Percentiles rank a stretch among this genome's conserved stretches.
Conservation (phyloP, 2,888 invertebrate genomes). For the Ceramica pisi region DNA sequence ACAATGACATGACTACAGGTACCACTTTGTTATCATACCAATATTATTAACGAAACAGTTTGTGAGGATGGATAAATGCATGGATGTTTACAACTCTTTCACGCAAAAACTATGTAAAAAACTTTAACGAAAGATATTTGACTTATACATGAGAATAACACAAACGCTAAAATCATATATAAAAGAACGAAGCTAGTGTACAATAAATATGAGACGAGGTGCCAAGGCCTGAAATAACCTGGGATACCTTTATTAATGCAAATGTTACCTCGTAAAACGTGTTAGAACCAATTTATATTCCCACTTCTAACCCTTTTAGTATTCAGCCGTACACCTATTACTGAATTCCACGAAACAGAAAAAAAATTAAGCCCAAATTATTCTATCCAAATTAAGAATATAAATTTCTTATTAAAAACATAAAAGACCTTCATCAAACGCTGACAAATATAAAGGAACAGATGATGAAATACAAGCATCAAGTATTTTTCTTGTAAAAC, state of each 20-base stretch:
- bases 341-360: background rate
- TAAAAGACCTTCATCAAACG: slow-evolving; percentile 22
- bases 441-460: slow-evolving; percentile 22
- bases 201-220: too few species aligned
- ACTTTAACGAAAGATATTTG: too few species aligned
- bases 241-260: too few species aligned
- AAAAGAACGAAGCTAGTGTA: too few species aligned
- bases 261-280: background rate
- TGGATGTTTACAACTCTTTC: too few species aligned
- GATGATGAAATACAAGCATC: slow-evolving; percentile 37
- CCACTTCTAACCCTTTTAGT: background rate
- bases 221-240: too few species aligned
- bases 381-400: background rate
- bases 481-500: slow-evolving; percentile 48
- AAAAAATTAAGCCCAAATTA: background rate
- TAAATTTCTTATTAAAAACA: slow-evolving; percentile 3
- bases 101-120: too few species aligned
- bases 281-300: background rate
- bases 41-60: too few species aligned
- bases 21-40: too few species aligned
- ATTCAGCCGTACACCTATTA: background rate
- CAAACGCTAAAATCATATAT: too few species aligned
- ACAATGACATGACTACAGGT: background rate
- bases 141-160: too few species aligned
- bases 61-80: too few species aligned